Evolutionary conservation across 2,888 invertebrate species (phyloP), one percentile per base, ranked within the genome.

Genomic region (Gastrophysa polygoni): DNA sequence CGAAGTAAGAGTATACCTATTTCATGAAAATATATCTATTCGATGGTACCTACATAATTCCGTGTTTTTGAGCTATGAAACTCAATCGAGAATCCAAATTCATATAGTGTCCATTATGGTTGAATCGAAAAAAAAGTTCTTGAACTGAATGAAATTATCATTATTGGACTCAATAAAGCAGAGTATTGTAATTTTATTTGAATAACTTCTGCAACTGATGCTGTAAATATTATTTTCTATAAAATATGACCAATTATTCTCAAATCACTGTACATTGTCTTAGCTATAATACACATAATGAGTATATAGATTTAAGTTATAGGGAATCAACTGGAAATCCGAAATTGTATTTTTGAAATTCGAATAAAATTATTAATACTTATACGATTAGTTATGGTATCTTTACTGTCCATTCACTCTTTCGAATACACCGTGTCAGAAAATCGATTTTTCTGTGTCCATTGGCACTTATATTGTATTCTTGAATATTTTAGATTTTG

Each of bases 281-380:
- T 64, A 64, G 63, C n/a, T n/a, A n/a, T n/a, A n/a, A n/a, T n/a
- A n/a, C n/a, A n/a, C n/a, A n/a, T n/a, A n/a, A n/a, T n/a, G 52
- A 56, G 18, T 59, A 34, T 32, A 34, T 57, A 64, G 67, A 57
- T 67, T 67, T 67, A 64, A 67, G 52, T 67, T 67, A 17, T 56
- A 64, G 50, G 55, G 57, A 57, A 57, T 48, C 28, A 55, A 58
- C 60, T 59, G 44, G 60, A 67, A 67, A 64, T 63, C 66, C 67
- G 38, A 71, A 71, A 71, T 70, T 71, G 64, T 70, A 71, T 65
- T 70, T 61, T 61, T 65, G 59, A 66, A 68, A 70, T 72, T 72
- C 72, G 68, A 72, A 72, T 72, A 72, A 72, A 72, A 72, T 72
- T 72, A 72, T 71, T 63, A 68, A 72, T 72, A 72, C 72, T 59